These are phyloP conservation scores for Pollenia amentaria DNA, from an alignment of 2,888 invertebrate species.

Conservation along the genomic window DNA sequence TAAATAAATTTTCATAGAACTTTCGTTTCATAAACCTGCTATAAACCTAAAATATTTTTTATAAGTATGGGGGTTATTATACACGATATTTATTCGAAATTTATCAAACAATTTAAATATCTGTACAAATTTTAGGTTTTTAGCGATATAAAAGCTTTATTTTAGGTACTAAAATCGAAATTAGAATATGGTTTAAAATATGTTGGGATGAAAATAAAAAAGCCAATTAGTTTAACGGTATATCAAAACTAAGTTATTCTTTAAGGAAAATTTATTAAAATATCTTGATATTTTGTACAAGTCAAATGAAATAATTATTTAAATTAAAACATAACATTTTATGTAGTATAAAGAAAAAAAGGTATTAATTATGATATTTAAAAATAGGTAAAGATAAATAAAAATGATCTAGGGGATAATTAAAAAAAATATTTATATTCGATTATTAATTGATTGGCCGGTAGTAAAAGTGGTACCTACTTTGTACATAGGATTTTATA, in stretches of 20 bases:
- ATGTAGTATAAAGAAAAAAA: slow-evolving; percentile 11
- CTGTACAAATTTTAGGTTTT: no score
- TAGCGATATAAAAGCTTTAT: no score
- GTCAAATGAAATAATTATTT: slow-evolving; percentile 51
- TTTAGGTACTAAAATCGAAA: no score
- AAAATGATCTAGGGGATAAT: slow-evolving; percentile 9
- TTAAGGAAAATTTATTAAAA: slow-evolving; percentile 47
- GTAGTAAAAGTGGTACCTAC: background rate
- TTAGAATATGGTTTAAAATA: no score
- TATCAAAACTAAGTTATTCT: slow-evolving; percentile 17
- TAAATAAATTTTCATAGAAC: no score
- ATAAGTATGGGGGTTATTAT: no score
- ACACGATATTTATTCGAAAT: no score
- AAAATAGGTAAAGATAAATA: slow-evolving; percentile 26
- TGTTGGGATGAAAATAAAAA: background rate
- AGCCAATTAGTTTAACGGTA: slow-evolving; percentile 40
- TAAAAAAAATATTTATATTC: slow-evolving; percentile 12
- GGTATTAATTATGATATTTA: slow-evolving; percentile 23
- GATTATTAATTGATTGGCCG: slow-evolving; percentile 32
- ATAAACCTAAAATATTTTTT: no score
- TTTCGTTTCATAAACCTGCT: no score
- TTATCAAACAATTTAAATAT: no score
- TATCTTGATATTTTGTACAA: slow-evolving; percentile 52
- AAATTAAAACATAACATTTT: slow-evolving; percentile 33
- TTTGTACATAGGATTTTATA: background rate